Percentiles rank a stretch among this genome's conserved stretches.
These are phyloP conservation scores for Mactra quadrangularis DNA, from an alignment of 1,140 invertebrate species.

Conservation along the genomic window DNA sequence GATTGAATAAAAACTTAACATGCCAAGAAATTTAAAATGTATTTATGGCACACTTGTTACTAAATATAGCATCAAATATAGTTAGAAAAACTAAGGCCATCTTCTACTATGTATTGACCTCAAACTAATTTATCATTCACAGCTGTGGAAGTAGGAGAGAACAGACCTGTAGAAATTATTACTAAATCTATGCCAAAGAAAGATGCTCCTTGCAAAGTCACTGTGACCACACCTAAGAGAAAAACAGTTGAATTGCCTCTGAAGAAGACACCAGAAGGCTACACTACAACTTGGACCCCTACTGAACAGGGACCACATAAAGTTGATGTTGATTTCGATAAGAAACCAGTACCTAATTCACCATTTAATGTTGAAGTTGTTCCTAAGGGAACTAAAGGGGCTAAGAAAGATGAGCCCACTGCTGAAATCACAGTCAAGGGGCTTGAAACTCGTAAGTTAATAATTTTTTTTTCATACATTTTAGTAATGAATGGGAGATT, in stretches of 20 bases:
- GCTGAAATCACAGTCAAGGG: conserved; percentile 52
- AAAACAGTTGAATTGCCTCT: conserved; percentile 86
- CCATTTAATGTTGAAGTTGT: conserved; percentile 95
- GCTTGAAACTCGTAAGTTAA: conserved; percentile 60
- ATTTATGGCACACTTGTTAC: too few relatives aligned
- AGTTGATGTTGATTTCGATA: conserved; percentile 97
- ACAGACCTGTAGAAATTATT: conserved; percentile 92
- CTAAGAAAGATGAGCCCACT: conserved; percentile 2
- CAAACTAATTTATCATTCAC: conserved; percentile 18
- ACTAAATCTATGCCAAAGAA: conserved; percentile 88
- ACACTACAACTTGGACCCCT: conserved; percentile 92
- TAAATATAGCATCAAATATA: too few relatives aligned
- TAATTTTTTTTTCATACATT: too few relatives aligned
- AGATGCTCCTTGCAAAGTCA: conserved; percentile 87
- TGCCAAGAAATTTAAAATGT: too few relatives aligned
- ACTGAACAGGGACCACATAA: conserved; percentile 91
- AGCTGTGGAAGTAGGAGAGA: conserved; percentile 78
- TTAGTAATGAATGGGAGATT: too few relatives aligned
- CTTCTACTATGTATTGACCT: too few relatives aligned
- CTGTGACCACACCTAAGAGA: conserved; percentile 80
- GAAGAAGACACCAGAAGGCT: conserved; percentile 89
- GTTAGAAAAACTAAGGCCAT: too few relatives aligned
- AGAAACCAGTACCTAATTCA: conserved; percentile 97
- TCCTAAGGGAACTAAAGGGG: conserved; percentile 38
- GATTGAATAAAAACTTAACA: too few relatives aligned